Percentiles rank a stretch among this genome's conserved stretches.
Conservation (phyloP, 1,140 invertebrate genomes). For the Cydia pomonella region DNA sequence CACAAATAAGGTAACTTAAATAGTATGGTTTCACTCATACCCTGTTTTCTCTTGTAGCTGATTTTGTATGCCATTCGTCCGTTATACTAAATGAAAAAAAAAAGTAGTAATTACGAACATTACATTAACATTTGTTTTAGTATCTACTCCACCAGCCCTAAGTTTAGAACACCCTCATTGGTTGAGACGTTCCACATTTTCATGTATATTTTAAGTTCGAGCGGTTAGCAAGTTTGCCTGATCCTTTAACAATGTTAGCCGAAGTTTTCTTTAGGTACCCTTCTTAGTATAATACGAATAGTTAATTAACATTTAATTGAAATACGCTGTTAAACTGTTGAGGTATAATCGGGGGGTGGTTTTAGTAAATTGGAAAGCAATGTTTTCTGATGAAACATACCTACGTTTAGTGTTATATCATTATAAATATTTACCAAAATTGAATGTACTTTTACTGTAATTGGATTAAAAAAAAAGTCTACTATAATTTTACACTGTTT, state of each 20-base stretch:
- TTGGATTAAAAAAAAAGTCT: background rate
- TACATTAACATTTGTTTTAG: background rate
- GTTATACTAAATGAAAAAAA: background rate
- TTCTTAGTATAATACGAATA: constrained; percentile 55
- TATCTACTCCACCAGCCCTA: constrained; percentile 25
- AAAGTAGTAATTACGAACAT: background rate
- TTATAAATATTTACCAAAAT: background rate
- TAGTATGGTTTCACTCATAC: too few relatives aligned
- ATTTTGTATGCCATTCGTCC: background rate
- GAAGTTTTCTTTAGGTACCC: constrained; percentile 51
- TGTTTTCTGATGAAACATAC: background rate
- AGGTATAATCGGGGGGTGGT: constrained; percentile 19
- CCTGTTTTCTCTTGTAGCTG: too few relatives aligned
- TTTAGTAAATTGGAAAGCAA: constrained; percentile 26
- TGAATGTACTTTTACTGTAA: background rate
- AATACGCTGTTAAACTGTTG: constrained; percentile 38
- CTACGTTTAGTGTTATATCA: background rate
- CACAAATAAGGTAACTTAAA: too few relatives aligned
- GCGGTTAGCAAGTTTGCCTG: constrained; percentile 52
- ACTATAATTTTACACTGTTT: background rate
- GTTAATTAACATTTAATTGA: constrained; percentile 58
- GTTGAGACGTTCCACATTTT: constrained; percentile 55
- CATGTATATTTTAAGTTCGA: constrained; percentile 65
- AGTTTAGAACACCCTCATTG: constrained; percentile 58
- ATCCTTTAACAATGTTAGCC: constrained; percentile 63